phyloP scores from a whole-genome alignment of 1,140 invertebrate genomes.

The Dreissena polymorpha region DNA sequence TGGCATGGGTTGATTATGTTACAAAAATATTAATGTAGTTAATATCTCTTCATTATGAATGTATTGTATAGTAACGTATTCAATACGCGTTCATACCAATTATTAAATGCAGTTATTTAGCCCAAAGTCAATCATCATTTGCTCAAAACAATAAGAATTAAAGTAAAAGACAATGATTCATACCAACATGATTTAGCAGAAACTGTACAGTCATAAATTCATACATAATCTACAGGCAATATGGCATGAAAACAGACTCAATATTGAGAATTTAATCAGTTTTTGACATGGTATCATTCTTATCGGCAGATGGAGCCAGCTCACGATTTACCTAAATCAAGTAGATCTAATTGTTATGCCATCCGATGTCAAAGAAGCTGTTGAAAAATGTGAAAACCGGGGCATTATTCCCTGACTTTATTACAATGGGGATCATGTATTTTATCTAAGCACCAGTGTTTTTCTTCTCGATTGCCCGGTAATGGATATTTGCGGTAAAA shows the following conservation, averaged over 20 bases:
- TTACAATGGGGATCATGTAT: conserved; percentile 21
- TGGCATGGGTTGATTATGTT: no score
- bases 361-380: conserved; percentile 26
- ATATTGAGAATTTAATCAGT: conserved; percentile 29
- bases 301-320: conserved; percentile 3
- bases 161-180: not conserved
- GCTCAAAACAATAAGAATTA: no score
- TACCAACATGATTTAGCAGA: not conserved
- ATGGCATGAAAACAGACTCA: conserved; percentile 16
- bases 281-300: conserved; percentile 35
- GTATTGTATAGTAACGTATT: no score
- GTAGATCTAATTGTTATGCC: conserved; percentile 49
- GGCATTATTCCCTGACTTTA: conserved; percentile 28
- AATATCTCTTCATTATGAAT: no score
- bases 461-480: not conserved
- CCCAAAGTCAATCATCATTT: no score
- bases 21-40: no score
- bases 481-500: not conserved
- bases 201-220: conserved; percentile 2
- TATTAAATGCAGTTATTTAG: no score
- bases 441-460: conserved; percentile 36
- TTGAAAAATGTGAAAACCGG: conserved; percentile 50
- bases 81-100: no score
- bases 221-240: not conserved
- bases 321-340: conserved; percentile 39